Evolutionary conservation across 2,797 vertebrate genomes (phyloP), one percentile per base, ranked within the genome.

Genomic region (Okamejei kenojei): DNA sequence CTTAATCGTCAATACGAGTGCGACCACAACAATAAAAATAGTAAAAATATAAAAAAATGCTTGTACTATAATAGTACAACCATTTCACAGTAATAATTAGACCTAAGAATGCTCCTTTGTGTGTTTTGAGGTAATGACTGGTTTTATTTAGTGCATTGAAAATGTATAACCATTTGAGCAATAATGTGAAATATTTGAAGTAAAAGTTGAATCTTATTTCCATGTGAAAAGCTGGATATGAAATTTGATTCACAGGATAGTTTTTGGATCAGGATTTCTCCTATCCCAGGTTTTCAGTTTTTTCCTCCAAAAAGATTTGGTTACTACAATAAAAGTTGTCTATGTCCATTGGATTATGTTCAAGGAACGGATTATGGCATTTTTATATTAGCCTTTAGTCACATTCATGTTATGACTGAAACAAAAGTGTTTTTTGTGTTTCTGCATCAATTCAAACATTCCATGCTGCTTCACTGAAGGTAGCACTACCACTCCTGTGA

Each of bases 361-460:
- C 21, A 88, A 2, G 10, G n/a, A 68, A 65, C 54, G 0, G 29
- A 63, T 61, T 17, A 21, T 29, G 15, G 54, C 32, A n/a, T 23
- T 88, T 32, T 19, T 68, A 63, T 63, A 63, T 88, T 21, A n/a
- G 15, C 17, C 65, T 65, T 65, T 17, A n/a, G 29, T 86, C 29
- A 17, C 58, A 6, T 86, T 88, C 65, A 35, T 88, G 61, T 45
- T 68, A 19, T 88, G 82, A 68, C n/a, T 68, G 84, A 68, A 9
- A 32, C 29, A 45, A 68, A 88, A 32, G n/a, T 13, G 13, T 68
- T 88, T 88, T 88, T 54, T 17, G 7, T 68, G 7, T 88, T 88
- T 73, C 90, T 45, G 45, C 35, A 92, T 38, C 26, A 92, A 92
- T 11, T 76, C 35, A 92, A 92, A 73, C 23, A 76, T 74, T 38